Evolutionary conservation across 2,888 invertebrate genomes (phyloP), one percentile per base, ranked within the genome.

Genomic region (Mesorhabditis spiculigera): DNA sequence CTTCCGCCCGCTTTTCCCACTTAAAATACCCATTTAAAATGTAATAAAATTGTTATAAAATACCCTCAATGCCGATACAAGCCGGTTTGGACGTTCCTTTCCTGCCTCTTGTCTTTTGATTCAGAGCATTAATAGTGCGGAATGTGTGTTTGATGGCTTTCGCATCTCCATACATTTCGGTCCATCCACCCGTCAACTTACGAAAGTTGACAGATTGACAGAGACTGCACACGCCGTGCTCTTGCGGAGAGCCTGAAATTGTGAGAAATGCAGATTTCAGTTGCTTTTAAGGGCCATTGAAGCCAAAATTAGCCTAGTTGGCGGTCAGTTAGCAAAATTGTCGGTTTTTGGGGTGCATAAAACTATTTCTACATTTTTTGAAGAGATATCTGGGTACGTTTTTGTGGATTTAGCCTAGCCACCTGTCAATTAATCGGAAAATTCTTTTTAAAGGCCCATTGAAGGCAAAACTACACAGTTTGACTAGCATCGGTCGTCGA

Each of bases 111-210:
- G 67, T 73, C 50, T 74, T 70, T 42, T 76, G 71, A 45, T 77
- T 73, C 63, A 82, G 70, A 63, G 76, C 78, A 77, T 81, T 77
- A 0, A 82, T 68, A 4, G 82, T 82, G 45, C 78, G 76, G 69
- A 77, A 82, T 3, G 79, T 81, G 68, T 81, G 79, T 73, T 76
- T 77, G 28, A 82, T 71, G 4, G 75, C 75, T 13, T 75, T 72
- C n/a, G 82, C 78, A 67, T 81, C 82, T 42, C 81, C 82, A 69
- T 82, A 82, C 45, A 50, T n/a, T 50, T 82, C 81, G 41, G 82
- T 82, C 82, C 82, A 82, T 28, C 78, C 74, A 4, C 82, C 82
- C 67, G 75, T 66, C 63, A 82, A 45, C 73, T 75, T 76, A 58
- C 75, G 74, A n/a, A 78, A 43, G n/a, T 76, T 71, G 45, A 81